A percentile compares a stretch with the other conserved stretches of the same genome.
Evolutionary conservation across 1,140 invertebrate species (phyloP).

Genomic region (Lucilia cuprina): DNA sequence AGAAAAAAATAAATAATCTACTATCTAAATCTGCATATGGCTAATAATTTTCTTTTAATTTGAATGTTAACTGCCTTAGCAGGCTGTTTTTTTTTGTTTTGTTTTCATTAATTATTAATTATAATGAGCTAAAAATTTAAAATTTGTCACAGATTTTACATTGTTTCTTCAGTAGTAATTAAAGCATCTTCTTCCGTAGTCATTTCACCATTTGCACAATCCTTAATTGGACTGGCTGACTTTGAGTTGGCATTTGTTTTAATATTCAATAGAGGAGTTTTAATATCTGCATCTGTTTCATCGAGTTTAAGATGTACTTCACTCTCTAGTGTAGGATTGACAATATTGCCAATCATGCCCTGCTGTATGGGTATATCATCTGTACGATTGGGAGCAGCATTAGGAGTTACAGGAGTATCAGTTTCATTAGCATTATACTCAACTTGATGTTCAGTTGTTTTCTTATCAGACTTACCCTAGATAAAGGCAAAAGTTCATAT

Average conservation of each 20-base stretch:
- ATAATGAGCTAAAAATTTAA: slow-evolving; percentile 6
- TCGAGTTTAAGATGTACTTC: slow-evolving; percentile 20
- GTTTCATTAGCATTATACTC: not conserved
- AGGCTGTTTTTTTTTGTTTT: not conserved
- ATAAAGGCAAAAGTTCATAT: not conserved
- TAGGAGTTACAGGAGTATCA: not conserved
- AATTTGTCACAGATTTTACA: slow-evolving; percentile 19
- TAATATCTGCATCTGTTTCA: slow-evolving; percentile 5
- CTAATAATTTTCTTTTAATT: not conserved
- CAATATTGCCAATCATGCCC: not conserved
- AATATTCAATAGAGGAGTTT: slow-evolving; percentile 16
- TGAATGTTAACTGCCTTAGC: slow-evolving; percentile 11
- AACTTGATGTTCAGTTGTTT: not conserved
- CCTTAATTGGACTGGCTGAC: not conserved
- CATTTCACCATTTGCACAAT: slow-evolving; percentile 31
- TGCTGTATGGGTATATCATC: slow-evolving; percentile 20
- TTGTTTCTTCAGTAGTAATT: slow-evolving; percentile 15
- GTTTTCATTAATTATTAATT: not conserved
- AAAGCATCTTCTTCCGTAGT: slow-evolving; percentile 27
- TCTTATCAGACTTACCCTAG: slow-evolving; percentile 34
- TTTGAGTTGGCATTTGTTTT: slow-evolving; percentile 21
- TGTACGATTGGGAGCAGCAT: not conserved
- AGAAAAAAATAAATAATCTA: no score
- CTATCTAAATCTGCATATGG: not conserved
- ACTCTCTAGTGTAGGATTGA: not conserved